Evolutionary conservation across 2,888 invertebrate genomes (phyloP).

Genomic region (Entomobrya proxima): DNA sequence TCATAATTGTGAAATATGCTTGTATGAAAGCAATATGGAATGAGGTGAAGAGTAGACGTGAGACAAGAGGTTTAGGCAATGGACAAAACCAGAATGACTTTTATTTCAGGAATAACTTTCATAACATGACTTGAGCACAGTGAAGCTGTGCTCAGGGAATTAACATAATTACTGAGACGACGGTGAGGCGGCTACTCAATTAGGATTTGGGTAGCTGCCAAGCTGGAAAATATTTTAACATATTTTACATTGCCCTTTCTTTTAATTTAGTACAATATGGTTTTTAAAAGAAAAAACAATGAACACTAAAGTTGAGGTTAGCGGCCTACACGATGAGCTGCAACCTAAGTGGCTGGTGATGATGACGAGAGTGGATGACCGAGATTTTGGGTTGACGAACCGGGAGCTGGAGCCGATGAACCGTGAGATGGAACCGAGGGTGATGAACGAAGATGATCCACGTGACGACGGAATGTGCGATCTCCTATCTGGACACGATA

Average conservation of each 20-base stretch:
- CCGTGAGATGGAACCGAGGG: neutral
- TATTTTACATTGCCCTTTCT: neutral
- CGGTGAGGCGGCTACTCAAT: neutral
- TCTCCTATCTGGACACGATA: conserved; percentile 22
- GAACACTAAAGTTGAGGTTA: no score
- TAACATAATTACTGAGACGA: neutral
- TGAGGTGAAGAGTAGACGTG: no score
- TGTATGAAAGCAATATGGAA: no score
- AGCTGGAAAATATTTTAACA: neutral
- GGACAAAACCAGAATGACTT: no score
- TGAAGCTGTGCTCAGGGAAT: neutral
- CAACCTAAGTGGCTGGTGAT: neutral
- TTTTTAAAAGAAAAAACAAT: neutral
- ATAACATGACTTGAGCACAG: no score
- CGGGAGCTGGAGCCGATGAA: no score
- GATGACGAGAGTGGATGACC: neutral
- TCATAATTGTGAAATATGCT: no score
- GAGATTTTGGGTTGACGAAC: neutral
- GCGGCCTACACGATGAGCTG: neutral
- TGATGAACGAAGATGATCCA: conserved; percentile 40
- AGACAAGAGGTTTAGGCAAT: no score
- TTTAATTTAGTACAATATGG: neutral
- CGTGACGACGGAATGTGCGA: conserved; percentile 23
- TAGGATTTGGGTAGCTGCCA: neutral
- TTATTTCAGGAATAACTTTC: no score